Evolutionary conservation across 2,888 invertebrate species (phyloP), one percentile per base, ranked within the genome.

Genomic region (Pemphredon lugubris): DNA sequence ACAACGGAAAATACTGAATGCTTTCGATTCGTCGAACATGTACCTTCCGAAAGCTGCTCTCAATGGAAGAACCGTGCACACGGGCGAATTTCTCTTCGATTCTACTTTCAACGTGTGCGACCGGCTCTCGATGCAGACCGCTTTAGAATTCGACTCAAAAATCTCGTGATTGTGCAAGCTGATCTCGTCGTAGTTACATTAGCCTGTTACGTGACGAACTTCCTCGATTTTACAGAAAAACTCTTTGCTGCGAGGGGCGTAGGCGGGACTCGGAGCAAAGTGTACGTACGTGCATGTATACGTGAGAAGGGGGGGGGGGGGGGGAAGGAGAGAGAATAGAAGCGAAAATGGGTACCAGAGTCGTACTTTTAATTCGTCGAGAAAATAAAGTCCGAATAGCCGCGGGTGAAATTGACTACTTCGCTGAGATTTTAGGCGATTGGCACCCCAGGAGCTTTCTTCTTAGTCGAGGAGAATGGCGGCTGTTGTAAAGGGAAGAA

Each of bases 361-460:
- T 58, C 42, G 71, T 59, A 65, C 64, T 60, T 75, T 75, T 70
- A 77, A 75, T 70, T 73, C 54, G 51, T 40, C 57, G 63, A 54
- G 69, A 68, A 70, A 81, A 73, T 75, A 65, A 65, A 80, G 59
- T 50, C 48, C 30, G 39, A 67, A 65, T 37, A 26, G 39, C 58
- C 59, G 48, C 13, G 50, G 54, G 61, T 53, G 32, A 51, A 55
- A 72, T 61, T 30, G 68, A 72, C 67, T 34, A 16, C 37, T 63
- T 58, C 26, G 26, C 48, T 32, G 66, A 69, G 81, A 80, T 80
- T 79, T 79, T 63, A 65, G 48, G 42, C 75, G 73, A 81, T 75
- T 64, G 76, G 59, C 53, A 73, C 34, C 61, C 44, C 32, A 7
- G 14, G 14, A 37, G 18, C 47, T 54, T 58, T 23, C 57, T 53